Evolutionary conservation across 2,113 vertebrate genomes (phyloP), one percentile per base, ranked within the genome.

Genomic region (Heptranchias perlo): DNA sequence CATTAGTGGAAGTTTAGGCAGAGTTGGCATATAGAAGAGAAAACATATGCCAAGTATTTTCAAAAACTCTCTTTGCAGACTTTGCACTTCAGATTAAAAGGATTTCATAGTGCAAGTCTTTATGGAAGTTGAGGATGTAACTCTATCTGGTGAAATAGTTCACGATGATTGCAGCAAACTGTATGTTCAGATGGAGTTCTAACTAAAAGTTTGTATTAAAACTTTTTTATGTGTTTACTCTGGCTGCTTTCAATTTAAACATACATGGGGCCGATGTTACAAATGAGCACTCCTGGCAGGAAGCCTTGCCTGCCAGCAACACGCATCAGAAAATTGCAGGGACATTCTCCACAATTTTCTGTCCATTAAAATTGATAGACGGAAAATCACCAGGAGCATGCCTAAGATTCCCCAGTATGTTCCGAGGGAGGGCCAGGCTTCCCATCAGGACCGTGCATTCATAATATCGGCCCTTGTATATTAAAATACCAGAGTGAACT

Each of bases 1-100:
- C 94, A 97, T 98, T 97, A 98, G 97, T 97, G 96, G 96, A 97
- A 97, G 97, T 97, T 97, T 97, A 97, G 97, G 97, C 97, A 96
- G 97, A 96, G 95, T 97, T 69, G 65, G 94, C 47, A 96, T 96
- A 97, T 96, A 97, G 97, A 97, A 97, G 97, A 96, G 0, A 4
- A 4, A 0, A 89, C 96, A 97, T 97, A 95, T 97, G 97, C 98
- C 97, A 98, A 98, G 98, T 98, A 97, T 61, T 93, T 62, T 18
- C 89, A n/a, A 39, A 62, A 93, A 23, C 14, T 44, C 39, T 82
- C 76, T 82, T 23, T 49, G 39, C 94, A 95, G 65, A 47, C 25
- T 49, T 69, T 67, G 39, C 28, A 23, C 44, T 94, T 95, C 65
- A 95, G 65, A 69, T 69, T 67, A 95, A 67, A 95, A 95, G 18